Base-by-base conservation (phyloP, 2,797 vertebrate genomes). In the Tragopan temminckii region DNA sequence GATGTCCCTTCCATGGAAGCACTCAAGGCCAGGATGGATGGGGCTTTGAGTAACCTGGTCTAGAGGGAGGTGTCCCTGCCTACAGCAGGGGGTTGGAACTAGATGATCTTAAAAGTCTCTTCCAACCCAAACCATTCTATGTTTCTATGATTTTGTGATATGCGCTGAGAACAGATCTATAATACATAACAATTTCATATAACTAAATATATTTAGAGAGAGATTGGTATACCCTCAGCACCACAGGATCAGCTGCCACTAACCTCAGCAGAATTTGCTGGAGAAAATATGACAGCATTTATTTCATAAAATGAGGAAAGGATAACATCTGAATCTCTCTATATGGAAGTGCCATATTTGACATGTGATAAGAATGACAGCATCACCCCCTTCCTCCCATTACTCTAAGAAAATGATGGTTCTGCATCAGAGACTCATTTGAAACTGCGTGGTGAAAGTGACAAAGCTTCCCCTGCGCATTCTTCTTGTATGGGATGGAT, bases 311-410 rank as follows among this genome's bases (percentile, higher is more conserved):
- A 64, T 2, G 9, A 35, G 29, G 46, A 71, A 76, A 7, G 38
- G 19, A 29, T 70, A 81, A 86, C 79, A 87, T 66, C 17, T 80
- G 40, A 69, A n/a, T 77, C 11, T 53, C 9, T 66, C 17, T 78
- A 5, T 45, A 24, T 48, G 36, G 12, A 92, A 78, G 8, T 78
- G 63, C 11, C 46, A 76, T 38, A 94, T 59, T 58, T 95, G 86
- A 83, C 55, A 93, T 68, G 48, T 61, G 59, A 88, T n/a, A 80
- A 81, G 88, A 95, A 88, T 88, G 94, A 91, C 90, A 92, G 53
- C 53, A 75, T 90, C 64, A 83, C n/a, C 68, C 21, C 45, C 20
- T 90, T 93, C 68, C 33, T 93, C 79, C 58, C 81, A 87, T 90
- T 88, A 75, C 62, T 79, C 53, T 66, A 80, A 9, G 5, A 46